Evolutionary conservation across 2,113 vertebrate species (phyloP).

Genomic region (Meles meles): DNA sequence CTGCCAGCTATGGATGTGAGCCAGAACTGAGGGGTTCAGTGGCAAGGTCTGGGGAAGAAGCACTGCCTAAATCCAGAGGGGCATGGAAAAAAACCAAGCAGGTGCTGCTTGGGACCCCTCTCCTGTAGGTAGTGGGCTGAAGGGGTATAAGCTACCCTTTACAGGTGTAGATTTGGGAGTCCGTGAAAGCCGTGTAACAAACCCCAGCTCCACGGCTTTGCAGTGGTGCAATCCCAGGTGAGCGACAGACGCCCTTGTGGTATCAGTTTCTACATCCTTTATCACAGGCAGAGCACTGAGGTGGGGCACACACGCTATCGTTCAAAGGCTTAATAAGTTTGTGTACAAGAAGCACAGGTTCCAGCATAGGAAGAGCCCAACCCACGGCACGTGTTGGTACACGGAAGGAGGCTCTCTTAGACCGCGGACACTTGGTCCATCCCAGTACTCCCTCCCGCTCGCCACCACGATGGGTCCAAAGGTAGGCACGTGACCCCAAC

Average conservation of each 20-base stretch:
- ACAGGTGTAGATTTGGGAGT: background rate
- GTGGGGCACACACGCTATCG: background rate
- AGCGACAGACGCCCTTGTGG: background rate
- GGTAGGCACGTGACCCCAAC: background rate
- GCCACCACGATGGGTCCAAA: fast-evolving
- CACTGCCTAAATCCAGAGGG: background rate
- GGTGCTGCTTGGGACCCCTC: background rate
- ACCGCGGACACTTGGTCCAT: background rate
- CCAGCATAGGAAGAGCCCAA: too few species aligned
- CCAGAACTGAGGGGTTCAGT: background rate
- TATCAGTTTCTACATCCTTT: background rate
- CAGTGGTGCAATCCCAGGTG: background rate
- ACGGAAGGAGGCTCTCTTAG: too few species aligned
- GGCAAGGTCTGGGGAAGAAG: background rate
- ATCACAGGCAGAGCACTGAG: fast-evolving
- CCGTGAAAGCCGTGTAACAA: background rate
- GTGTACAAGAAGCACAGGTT: background rate
- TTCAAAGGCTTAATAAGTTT: background rate
- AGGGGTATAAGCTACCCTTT: background rate
- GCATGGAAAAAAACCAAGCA: background rate
- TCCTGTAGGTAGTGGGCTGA: fast-evolving
- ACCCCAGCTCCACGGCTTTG: background rate
- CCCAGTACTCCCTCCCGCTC: background rate
- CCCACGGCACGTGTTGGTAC: background rate
- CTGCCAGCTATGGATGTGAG: background rate